Percentiles rank a stretch among this genome's conserved stretches.
These are phyloP conservation scores for Gallinago paraguaiae DNA, from an alignment of 2,113 vertebrate genomes.

Conservation along the genomic window DNA sequence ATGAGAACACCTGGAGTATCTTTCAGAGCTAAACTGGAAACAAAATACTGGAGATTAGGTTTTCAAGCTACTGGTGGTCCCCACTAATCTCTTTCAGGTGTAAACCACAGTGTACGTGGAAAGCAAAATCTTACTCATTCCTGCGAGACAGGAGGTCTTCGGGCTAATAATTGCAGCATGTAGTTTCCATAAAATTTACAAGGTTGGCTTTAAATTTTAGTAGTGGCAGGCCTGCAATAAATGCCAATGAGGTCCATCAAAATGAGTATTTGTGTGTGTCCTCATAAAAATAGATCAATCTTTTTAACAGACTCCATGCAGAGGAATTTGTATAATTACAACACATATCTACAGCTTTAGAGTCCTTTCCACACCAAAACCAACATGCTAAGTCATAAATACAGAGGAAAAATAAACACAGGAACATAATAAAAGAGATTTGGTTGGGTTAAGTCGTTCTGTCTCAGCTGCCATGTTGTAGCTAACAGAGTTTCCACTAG, in stretches of 20 bases:
- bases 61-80: conserved; percentile 88
- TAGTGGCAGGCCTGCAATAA: conserved; percentile 63
- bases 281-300: conserved; percentile 70
- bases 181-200: conserved; percentile 68
- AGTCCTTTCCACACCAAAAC: conserved; percentile 64
- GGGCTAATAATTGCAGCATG: conserved; percentile 71
- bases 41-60: conserved; percentile 91
- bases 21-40: conserved; percentile 83
- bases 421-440: conserved; percentile 64
- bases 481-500: conserved; percentile 50
- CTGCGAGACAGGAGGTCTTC: conserved; percentile 65
- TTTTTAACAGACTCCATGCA: conserved; percentile 66
- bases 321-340: conserved; percentile 74
- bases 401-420: conserved; percentile 68
- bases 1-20: conserved; percentile 90
- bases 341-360: conserved; percentile 63
- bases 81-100: conserved; percentile 95
- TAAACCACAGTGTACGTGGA: conserved; percentile 76
- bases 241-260: conserved; percentile 66
- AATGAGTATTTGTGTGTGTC: conserved; percentile 60
- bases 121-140: conserved; percentile 64
- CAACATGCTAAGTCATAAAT: conserved; percentile 70
- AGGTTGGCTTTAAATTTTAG: conserved; percentile 72
- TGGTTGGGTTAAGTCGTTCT: conserved; percentile 18
- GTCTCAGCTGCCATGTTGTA: conserved; percentile 45